Base-by-base conservation (phyloP, 1,140 invertebrate species). In the Bombus superbus region DNA sequence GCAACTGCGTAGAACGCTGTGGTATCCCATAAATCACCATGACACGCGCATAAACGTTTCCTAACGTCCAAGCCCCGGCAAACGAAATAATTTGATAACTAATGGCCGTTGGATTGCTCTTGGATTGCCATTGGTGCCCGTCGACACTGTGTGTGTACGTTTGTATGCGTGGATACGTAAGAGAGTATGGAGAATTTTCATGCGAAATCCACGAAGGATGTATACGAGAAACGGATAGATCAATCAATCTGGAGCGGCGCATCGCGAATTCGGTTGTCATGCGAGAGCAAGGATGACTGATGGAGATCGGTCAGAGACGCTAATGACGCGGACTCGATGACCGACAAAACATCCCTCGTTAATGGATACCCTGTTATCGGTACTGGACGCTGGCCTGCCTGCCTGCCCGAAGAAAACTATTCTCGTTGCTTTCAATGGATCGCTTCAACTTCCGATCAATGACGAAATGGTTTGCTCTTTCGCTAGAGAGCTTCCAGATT, bases 71-170 rank as follows among this genome's bases (percentile, higher is more conserved):
- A 75, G 38, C 76, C 79, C 32, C 53, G 59, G 72, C 71, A 83
- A 83, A 88, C 88, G 85, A 79, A 91, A 91, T 89, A 87, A 91
- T 91, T 91, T 85, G 82, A 85, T 88, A 89, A 89, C 89, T 90
- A 90, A 90, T 90, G 89, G 83, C 86, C 86, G 68, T 84, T 66
- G 86, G 88, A 90, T 90, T 90, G 89, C 82, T 62, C 53, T n/a
- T 22, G 71, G 86, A 66, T 38, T 64, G 32, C 22, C 59, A 59
- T 62, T 47, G 86, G 66, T 66, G 22, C 42, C 69, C 62, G 59
- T 72, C 44, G 25, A 8, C 38, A 5, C 11, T 22, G 5, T 1
- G 35, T 11, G 38, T 25, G 10, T 71, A 22, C 3, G 35, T 11
- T 22, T 38, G 38, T 28, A 38, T 28, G 68, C 38, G 68, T 69